These are phyloP conservation scores for Contarinia nasturtii DNA, from an alignment of 1,140 invertebrate genomes.

Conservation along the genomic window DNA sequence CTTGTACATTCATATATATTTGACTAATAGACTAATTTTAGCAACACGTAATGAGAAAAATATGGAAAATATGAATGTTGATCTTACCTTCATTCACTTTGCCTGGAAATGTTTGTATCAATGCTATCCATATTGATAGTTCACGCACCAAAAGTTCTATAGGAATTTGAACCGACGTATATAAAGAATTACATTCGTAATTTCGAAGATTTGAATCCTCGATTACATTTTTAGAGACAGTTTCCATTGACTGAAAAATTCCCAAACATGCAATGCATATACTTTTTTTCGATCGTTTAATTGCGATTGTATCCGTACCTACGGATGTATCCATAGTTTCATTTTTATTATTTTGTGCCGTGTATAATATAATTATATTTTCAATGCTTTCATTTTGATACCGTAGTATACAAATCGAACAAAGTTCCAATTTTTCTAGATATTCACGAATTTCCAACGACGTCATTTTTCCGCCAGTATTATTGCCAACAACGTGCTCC, in stretches of 20 bases:
- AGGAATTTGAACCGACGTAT: conserved; percentile 24
- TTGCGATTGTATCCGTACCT: conserved; percentile 4
- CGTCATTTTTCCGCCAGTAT: not conserved
- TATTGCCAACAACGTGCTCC: not conserved
- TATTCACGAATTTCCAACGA: conserved; percentile 2
- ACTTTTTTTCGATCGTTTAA: conserved; percentile 21
- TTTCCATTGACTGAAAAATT: conserved; percentile 32
- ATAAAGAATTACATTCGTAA: conserved; percentile 24
- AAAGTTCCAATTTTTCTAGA: conserved; percentile 5
- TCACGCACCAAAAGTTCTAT: conserved; percentile 22
- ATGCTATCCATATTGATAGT: conserved; percentile 24
- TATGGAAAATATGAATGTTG: too few relatives aligned
- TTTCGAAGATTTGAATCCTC: conserved; percentile 16
- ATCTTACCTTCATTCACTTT: conserved; percentile 6
- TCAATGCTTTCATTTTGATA: too few relatives aligned
- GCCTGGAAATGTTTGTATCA: conserved; percentile 22
- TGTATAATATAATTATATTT: conserved; percentile 3
- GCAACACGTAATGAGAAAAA: not conserved
- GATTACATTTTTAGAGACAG: conserved; percentile 24
- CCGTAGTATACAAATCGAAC: conserved; percentile 2
- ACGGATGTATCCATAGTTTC: conserved; percentile 2
- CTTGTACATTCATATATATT: too few relatives aligned
- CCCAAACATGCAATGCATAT: conserved; percentile 39
- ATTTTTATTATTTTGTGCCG: conserved; percentile 10
- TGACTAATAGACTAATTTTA: too few relatives aligned